Evolutionary conservation across 2,888 invertebrate genomes (phyloP), one percentile per base, ranked within the genome.

Genomic region (Parthenolecanium corni): DNA sequence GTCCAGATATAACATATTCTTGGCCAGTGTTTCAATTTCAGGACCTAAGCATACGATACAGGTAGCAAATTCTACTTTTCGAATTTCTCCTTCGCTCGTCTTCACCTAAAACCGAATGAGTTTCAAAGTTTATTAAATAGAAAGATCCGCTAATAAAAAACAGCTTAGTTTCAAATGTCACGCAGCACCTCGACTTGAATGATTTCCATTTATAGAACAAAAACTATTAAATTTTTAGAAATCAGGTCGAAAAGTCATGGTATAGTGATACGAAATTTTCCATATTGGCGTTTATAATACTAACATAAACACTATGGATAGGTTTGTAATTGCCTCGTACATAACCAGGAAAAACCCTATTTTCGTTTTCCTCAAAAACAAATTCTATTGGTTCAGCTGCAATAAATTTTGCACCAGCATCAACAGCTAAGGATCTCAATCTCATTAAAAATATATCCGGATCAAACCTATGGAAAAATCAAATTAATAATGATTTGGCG

Each of bases 11-110:
- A 63, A 47, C 9, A 63, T 18, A 12, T 63, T 16, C 21, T 36
- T 53, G n/a, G 47, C 25, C 14, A 63, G 44, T 66, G 85, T 74
- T 1, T 81, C 84, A 0, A 87, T 84, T 70, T 80, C 79, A 9
- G 85, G 79, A 4, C 97, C 97, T 12, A 90, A 90, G 64, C 93
- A 89, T 70, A 97, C 78, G 9, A 98, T 73, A 70, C 82, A 82
- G 24, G 78, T 69, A 1, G 85, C 81, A 77, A 90, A 92, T 70
- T 83, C 79, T 38, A 94, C 80, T 1, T 77, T 73, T 69, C 78
- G 76, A 31, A 78, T 74, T 68, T 82, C 79, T 47, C 85, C 85
- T 71, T 82, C 77, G n/a, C 78, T 71, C 66, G 82, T 77, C 75
- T 77, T 79, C 5, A 83, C 72, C 81, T 80, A 64, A 25, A 31